These are phyloP conservation scores for Xestobium rufovillosum DNA, from an alignment of 2,888 invertebrate genomes.

Conservation along the genomic window DNA sequence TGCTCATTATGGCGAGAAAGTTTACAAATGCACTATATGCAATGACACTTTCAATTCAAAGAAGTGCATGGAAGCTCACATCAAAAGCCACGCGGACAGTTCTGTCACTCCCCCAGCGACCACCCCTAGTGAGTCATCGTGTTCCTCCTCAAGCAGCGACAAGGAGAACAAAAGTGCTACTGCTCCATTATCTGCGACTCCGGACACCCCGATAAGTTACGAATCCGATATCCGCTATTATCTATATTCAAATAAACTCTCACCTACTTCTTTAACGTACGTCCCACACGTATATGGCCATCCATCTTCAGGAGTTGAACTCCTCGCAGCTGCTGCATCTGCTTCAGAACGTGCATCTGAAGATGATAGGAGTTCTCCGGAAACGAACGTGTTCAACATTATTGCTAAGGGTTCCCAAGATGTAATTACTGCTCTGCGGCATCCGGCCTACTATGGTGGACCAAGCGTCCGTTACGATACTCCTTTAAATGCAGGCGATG, in stretches of 20 bases:
- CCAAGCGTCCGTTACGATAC: slow-evolving; percentile 32
- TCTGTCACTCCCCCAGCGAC: slow-evolving; percentile 39
- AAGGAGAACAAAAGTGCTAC: slow-evolving; percentile 46
- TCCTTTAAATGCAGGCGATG: slow-evolving; percentile 45
- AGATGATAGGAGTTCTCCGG: slow-evolving; percentile 26
- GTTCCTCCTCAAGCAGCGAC: slow-evolving; percentile 39
- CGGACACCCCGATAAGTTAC: slow-evolving; percentile 29
- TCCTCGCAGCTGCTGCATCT: slow-evolving; percentile 43
- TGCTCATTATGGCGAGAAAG: slow-evolving; percentile 85
- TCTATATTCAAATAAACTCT: slow-evolving; percentile 32
- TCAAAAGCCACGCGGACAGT: slow-evolving; percentile 65
- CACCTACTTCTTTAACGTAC: slow-evolving; percentile 25
- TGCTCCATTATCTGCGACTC: slow-evolving; percentile 22
- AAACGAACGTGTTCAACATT: slow-evolving; percentile 36
- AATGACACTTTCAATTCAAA: slow-evolving; percentile 86
- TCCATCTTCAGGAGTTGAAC: slow-evolving; percentile 36
- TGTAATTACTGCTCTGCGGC: slow-evolving; percentile 32
- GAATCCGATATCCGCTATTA: slow-evolving; percentile 37
- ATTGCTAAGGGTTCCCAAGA: slow-evolving; percentile 33
- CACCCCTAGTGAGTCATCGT: slow-evolving; percentile 44
- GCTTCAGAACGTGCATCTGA: slow-evolving; percentile 42
- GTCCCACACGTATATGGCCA: slow-evolving; percentile 18
- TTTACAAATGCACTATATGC: slow-evolving; percentile 87
- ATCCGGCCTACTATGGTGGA: slow-evolving; percentile 35
- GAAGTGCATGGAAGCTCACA: slow-evolving; percentile 85